Percentiles rank a stretch among this genome's conserved stretches.
These are phyloP conservation scores for Temnothorax longispinosus DNA, from an alignment of 1,140 invertebrate genomes.

Conservation along the genomic window DNA sequence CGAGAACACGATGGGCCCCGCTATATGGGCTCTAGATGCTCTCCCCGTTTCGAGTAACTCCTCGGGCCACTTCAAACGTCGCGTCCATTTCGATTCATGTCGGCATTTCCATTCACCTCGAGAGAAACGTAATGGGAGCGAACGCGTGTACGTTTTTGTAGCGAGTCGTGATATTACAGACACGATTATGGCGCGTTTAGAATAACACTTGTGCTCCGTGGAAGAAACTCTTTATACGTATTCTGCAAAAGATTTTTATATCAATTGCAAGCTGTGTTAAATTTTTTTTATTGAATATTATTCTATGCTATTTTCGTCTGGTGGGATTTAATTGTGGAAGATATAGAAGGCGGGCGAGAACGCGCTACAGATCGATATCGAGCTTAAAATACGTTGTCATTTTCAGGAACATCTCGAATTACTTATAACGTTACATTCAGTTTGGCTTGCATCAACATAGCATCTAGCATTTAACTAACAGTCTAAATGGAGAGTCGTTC, in stretches of 20 bases:
- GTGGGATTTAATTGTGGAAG: neutral
- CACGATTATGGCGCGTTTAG: constrained; percentile 24
- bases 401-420: constrained; percentile 1
- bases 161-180: constrained; percentile 16
- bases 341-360: neutral
- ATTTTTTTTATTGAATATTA: constrained; percentile 8
- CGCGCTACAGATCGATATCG: neutral
- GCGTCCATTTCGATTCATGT: constrained; percentile 66
- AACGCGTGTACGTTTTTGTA: constrained; percentile 29
- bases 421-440: constrained; percentile 47
- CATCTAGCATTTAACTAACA: constrained; percentile 3
- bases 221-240: neutral
- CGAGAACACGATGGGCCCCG: constrained; percentile 59
- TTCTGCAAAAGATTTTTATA: neutral
- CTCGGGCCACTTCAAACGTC: constrained; percentile 74
- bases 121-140: constrained; percentile 40
- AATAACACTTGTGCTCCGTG: neutral
- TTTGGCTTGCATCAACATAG: constrained; percentile 20
- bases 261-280: neutral
- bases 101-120: constrained; percentile 55
- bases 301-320: neutral
- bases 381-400: constrained; percentile 12
- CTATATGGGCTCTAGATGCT: constrained; percentile 44
- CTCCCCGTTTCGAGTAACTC: constrained; percentile 65
- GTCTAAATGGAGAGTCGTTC: constrained; percentile 14